These are phyloP conservation scores for Macaca nemestrina DNA, from an alignment of 2,113 vertebrate genomes.

Conservation along the genomic window DNA sequence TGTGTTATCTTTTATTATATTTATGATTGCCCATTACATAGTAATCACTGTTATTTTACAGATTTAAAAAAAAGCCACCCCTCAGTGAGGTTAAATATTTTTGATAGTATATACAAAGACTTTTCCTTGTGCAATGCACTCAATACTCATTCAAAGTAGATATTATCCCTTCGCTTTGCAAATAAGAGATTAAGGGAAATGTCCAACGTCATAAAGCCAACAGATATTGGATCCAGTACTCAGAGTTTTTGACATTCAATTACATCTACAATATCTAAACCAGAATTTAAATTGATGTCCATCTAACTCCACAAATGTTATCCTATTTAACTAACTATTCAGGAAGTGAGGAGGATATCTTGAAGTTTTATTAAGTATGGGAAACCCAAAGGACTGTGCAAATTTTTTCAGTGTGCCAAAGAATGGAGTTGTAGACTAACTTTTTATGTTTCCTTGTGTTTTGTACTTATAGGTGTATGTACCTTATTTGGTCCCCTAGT, in stretches of 20 bases:
- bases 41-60: background rate
- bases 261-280: background rate
- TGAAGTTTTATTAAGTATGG: background rate
- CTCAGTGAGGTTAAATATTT: background rate
- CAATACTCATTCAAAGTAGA: background rate
- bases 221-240: background rate
- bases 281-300: background rate
- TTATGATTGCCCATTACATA: background rate
- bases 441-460: background rate
- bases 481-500: background rate
- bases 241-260: constrained; percentile 2
- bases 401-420: background rate
- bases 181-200: background rate
- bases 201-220: background rate
- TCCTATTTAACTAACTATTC: background rate
- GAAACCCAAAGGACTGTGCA: background rate
- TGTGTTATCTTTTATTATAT: background rate
- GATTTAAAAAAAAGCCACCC: background rate
- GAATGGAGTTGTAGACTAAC: background rate
- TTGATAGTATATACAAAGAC: background rate
- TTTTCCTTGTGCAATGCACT: background rate
- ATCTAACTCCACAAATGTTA: background rate
- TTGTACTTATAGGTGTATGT: background rate
- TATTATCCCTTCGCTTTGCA: background rate
- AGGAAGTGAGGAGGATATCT: background rate